Evolutionary conservation across 2,113 vertebrate species (phyloP).

Genomic region (Cyphomyrus discorhynchus): DNA sequence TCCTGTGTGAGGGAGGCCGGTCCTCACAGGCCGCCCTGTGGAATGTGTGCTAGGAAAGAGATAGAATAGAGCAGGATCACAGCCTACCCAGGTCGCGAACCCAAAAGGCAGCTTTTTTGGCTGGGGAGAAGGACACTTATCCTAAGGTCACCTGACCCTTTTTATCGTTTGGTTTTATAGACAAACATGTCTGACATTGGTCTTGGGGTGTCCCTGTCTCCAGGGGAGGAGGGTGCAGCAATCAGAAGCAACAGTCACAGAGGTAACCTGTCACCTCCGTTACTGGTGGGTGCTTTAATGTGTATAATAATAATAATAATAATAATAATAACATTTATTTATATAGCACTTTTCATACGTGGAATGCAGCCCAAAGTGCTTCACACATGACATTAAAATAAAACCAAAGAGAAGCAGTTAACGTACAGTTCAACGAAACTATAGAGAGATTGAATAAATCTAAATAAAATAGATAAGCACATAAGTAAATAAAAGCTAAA

Average conservation of each 20-base stretch:
- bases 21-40: background rate
- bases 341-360: background rate
- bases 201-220: background rate
- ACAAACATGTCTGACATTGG: background rate
- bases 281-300: background rate
- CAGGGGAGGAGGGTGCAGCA: background rate
- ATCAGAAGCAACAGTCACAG: background rate
- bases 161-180: background rate
- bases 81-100: background rate
- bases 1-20: background rate
- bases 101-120: background rate
- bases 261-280: background rate
- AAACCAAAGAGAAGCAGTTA: background rate
- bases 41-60: background rate
- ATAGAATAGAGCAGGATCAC: background rate
- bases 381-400: background rate
- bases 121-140: background rate
- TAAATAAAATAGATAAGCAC: background rate
- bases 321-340: background rate
- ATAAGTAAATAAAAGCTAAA: background rate
- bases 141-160: background rate
- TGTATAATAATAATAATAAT: background rate
- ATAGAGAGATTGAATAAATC: background rate
- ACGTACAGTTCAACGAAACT: background rate
- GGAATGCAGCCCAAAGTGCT: background rate